Evolutionary conservation across 2,888 invertebrate species (phyloP).

Genomic region (Rhopalosiphum nymphaeae): DNA sequence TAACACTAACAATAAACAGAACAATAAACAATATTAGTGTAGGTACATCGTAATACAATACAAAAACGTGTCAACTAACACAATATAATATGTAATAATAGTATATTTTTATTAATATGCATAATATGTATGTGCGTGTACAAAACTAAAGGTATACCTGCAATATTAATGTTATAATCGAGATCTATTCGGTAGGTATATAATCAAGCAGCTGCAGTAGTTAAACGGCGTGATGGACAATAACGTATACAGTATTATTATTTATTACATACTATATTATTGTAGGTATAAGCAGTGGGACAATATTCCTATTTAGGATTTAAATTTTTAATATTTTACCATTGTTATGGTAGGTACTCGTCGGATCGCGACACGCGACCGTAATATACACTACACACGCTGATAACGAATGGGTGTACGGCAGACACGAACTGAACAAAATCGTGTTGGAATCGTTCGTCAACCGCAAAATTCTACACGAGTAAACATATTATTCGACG

Average conservation of each 20-base stretch:
- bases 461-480: not conserved
- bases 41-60: slow-evolving; percentile 39
- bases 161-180: not conserved
- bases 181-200: slow-evolving; percentile 14
- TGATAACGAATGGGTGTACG: not conserved
- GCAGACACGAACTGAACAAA: not conserved
- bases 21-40: slow-evolving; percentile 6
- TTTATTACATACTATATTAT: not conserved
- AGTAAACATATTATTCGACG: not conserved
- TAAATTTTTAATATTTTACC: not conserved
- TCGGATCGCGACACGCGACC: not conserved
- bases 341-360: not conserved
- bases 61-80: slow-evolving; percentile 26
- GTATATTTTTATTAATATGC: not conserved
- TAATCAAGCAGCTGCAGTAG: not conserved
- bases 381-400: not conserved
- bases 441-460: not conserved
- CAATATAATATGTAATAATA: not conserved
- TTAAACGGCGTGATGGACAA: not conserved
- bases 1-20: slow-evolving; percentile 33
- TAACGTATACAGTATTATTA: not conserved
- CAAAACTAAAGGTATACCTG: not conserved
- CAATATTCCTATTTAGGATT: not conserved
- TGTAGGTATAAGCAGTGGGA: not conserved
- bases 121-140: not conserved